Conservation (phyloP, 1,140 invertebrate species). For the Drosophila pseudoananassae region DNA sequence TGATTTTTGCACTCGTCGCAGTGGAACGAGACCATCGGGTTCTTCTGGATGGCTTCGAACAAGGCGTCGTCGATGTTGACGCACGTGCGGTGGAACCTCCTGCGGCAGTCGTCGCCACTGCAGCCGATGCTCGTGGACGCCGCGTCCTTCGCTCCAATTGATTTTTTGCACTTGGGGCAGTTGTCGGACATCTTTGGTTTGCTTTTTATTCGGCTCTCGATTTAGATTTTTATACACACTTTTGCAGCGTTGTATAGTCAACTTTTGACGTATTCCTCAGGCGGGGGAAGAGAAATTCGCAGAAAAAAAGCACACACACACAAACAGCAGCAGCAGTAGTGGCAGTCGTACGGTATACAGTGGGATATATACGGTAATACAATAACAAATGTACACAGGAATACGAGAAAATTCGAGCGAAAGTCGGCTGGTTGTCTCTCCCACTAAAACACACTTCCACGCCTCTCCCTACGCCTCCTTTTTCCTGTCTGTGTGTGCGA, state of each 20-base stretch:
- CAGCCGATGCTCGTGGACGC: conserved; percentile 71
- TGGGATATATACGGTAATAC: conserved; percentile 8
- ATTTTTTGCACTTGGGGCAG: conserved; percentile 81
- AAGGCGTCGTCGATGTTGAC: conserved; percentile 78
- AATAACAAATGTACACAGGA: conserved; percentile 30
- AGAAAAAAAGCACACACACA: conserved; percentile 8
- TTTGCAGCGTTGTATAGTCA: conserved; percentile 6
- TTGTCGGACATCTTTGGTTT: conserved; percentile 69
- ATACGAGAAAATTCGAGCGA: conserved; percentile 33
- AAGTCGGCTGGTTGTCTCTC: conserved; percentile 23
- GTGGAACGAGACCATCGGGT: conserved; percentile 78
- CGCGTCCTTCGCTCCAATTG: conserved; percentile 77
- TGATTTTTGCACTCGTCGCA: conserved; percentile 81
- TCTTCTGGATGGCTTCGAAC: conserved; percentile 80
- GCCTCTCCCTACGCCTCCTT: conserved; percentile 22
- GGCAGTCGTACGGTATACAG: background rate
- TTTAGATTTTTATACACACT: background rate
- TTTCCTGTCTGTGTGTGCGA: conserved; percentile 56
- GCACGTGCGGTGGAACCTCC: conserved; percentile 77
- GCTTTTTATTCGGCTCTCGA: background rate
- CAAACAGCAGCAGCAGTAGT: conserved; percentile 14
- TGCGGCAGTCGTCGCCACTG: conserved; percentile 77
- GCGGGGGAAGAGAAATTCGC: background rate
- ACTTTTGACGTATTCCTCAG: background rate
- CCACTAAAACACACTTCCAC: conserved; percentile 9